Conservation (phyloP, 2,888 invertebrate genomes). For the Ophion ellenae region DNA sequence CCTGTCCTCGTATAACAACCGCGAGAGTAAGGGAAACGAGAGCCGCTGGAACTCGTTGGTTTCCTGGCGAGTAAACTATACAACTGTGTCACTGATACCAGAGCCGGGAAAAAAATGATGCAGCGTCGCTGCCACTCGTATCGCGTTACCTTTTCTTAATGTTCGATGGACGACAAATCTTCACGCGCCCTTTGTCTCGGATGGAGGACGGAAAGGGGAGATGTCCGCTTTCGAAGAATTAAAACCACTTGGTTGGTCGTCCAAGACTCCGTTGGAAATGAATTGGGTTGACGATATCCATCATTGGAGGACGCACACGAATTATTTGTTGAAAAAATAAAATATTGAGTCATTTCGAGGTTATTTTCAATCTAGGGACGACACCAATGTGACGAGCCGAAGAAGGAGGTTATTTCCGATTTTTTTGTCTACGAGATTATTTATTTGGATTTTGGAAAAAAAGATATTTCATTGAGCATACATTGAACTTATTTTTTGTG, state of each 20-base stretch:
- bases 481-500: no score
- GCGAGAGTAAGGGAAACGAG: slow-evolving; percentile 57
- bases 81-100: slow-evolving; percentile 45
- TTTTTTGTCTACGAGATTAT: no score
- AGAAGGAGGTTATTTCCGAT: no score
- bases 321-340: not conserved
- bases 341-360: not conserved
- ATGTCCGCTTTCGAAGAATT: not conserved
- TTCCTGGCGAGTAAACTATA: slow-evolving; percentile 38
- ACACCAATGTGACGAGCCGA: no score
- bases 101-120: slow-evolving; percentile 39
- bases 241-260: not conserved
- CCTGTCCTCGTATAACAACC: slow-evolving; percentile 65
- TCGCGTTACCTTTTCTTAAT: slow-evolving; percentile 55
- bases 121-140: not conserved
- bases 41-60: slow-evolving; percentile 53
- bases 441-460: no score
- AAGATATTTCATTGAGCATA: no score
- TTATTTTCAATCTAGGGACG: not conserved
- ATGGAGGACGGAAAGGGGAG: slow-evolving; percentile 1
- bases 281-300: not conserved
- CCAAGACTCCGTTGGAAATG: not conserved
- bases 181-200: slow-evolving; percentile 6
- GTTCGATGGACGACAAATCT: slow-evolving; percentile 49
- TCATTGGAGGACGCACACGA: not conserved